phyloP scores from a whole-genome alignment of 1,140 invertebrate genomes.

The Bombus vancouverensis region DNA sequence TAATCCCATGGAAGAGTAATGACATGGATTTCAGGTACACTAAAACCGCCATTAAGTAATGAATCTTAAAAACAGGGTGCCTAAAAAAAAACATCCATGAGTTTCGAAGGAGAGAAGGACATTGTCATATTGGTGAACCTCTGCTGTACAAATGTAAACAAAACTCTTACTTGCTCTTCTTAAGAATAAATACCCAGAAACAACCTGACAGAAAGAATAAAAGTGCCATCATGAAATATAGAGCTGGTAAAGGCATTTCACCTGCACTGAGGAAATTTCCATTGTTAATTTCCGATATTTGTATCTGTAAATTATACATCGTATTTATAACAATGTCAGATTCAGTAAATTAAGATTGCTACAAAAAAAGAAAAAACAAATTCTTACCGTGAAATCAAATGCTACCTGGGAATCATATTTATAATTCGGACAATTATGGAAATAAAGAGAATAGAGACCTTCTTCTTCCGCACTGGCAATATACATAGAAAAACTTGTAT shows the following conservation, averaged over 20 bases:
- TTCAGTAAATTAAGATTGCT: background rate
- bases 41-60: slow-evolving; percentile 97
- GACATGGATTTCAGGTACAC: slow-evolving; percentile 97
- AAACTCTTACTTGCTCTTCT: slow-evolving; percentile 89
- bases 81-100: slow-evolving; percentile 80
- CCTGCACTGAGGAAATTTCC: slow-evolving; percentile 97
- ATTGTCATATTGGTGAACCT: background rate
- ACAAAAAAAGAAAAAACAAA: background rate
- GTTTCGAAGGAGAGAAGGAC: background rate
- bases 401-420: slow-evolving; percentile 79
- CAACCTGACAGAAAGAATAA: slow-evolving; percentile 94
- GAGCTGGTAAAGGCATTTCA: slow-evolving; percentile 95
- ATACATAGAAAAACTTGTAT: slow-evolving; percentile 88
- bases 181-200: slow-evolving; percentile 96
- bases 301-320: slow-evolving; percentile 84
- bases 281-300: slow-evolving; percentile 92
- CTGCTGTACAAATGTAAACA: background rate
- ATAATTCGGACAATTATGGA: slow-evolving; percentile 96
- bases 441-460: slow-evolving; percentile 97
- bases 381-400: slow-evolving; percentile 87
- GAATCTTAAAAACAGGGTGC: slow-evolving; percentile 96
- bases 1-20: slow-evolving; percentile 97
- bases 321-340: background rate
- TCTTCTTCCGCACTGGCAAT: slow-evolving; percentile 91
- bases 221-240: slow-evolving; percentile 96